phyloP scores from a whole-genome alignment of 2,113 vertebrate species.

The Garra rufa region DNA sequence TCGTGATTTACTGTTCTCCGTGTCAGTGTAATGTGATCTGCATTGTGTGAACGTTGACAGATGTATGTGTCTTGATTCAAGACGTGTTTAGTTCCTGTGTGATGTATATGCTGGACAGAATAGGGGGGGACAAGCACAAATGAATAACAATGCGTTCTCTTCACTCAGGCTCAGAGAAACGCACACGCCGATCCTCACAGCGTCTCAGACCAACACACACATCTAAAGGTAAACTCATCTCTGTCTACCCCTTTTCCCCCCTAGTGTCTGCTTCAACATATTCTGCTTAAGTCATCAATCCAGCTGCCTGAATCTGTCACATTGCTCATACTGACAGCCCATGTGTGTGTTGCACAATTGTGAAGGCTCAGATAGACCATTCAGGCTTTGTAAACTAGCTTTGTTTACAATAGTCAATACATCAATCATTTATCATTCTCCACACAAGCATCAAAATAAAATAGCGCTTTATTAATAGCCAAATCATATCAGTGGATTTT shows the following conservation, averaged over 20 bases:
- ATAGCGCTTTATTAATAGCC: neutral
- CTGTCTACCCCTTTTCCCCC: neutral
- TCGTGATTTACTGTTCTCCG: constrained; percentile 6
- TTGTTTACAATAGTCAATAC: neutral
- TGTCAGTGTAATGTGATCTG: constrained; percentile 28
- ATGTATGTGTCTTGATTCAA: constrained; percentile 30
- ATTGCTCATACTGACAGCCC: constrained; percentile 43
- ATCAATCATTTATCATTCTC: neutral
- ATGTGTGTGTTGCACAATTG: constrained; percentile 5
- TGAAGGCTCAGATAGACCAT: neutral
- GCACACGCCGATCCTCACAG: constrained; percentile 51
- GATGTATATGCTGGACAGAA: constrained; percentile 14
- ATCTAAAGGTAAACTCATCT: constrained; percentile 69
- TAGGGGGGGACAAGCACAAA: neutral
- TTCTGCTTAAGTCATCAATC: constrained; percentile 48
- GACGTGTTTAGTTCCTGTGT: constrained; percentile 18
- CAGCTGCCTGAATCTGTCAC: constrained; percentile 21
- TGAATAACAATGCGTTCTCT: constrained; percentile 22
- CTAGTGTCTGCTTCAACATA: constrained; percentile 45
- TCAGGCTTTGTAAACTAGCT: neutral
- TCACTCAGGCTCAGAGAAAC: constrained; percentile 70
- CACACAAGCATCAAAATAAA: neutral
- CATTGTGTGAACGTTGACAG: constrained; percentile 23
- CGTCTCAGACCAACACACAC: constrained; percentile 57
- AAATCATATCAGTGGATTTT: neutral